Evolutionary conservation across 2,113 vertebrate species (phyloP).

Genomic region (Phasianus colchicus): DNA sequence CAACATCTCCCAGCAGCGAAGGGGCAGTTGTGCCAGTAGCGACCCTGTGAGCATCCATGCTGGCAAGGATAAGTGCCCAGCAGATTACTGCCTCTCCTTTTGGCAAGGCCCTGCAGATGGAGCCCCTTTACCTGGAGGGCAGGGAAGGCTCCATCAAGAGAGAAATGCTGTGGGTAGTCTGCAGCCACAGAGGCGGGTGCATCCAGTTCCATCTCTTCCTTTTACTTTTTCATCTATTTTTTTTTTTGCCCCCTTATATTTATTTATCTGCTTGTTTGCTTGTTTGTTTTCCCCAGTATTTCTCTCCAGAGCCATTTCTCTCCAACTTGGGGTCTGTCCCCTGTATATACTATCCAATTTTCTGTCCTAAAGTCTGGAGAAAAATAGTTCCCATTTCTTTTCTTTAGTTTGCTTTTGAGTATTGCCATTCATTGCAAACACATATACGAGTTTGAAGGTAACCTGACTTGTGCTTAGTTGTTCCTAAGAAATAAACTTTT

Average conservation of each 20-base stretch:
- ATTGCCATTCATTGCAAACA: neutral
- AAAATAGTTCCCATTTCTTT: neutral
- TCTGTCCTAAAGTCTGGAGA: neutral
- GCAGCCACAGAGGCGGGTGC: neutral
- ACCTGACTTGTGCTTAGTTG: neutral
- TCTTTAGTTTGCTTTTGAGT: neutral
- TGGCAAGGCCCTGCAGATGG: neutral
- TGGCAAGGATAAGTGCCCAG: too few species aligned
- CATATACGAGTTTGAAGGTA: neutral
- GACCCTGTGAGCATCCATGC: too few species aligned
- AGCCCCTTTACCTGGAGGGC: too few species aligned
- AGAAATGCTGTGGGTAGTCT: neutral
- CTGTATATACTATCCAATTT: neutral
- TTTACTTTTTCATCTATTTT: neutral
- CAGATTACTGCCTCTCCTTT: neutral
- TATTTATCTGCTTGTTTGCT: too few species aligned
- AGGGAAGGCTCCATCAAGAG: neutral
- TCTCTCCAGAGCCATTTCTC: neutral
- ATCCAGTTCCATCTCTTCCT: neutral
- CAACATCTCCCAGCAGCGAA: neutral
- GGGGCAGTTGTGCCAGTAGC: neutral
- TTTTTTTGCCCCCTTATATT: neutral
- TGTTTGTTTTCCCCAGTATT: neutral
- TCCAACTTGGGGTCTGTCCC: fast-evolving
- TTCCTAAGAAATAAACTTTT: neutral